Evolutionary conservation across 2,113 vertebrate genomes (phyloP).

Genomic region (Speoplatyrhinus poulsoni): DNA sequence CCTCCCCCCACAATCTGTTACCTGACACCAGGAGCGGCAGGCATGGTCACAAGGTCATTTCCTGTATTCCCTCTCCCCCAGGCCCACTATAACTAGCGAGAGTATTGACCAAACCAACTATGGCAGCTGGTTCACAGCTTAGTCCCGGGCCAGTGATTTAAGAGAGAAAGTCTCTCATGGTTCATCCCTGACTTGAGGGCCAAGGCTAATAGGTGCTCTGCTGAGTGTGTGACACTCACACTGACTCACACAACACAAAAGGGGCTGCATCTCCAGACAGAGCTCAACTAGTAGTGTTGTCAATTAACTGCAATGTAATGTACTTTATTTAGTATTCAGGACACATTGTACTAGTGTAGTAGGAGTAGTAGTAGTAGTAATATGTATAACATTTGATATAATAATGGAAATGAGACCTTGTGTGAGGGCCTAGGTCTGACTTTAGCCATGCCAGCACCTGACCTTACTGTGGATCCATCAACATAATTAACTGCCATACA

Average conservation of each 20-base stretch:
- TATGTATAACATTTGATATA: too few species aligned
- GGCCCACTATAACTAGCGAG: conserved; percentile 76
- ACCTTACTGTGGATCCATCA: too few species aligned
- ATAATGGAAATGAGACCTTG: too few species aligned
- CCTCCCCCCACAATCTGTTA: conserved; percentile 45
- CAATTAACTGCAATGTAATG: too few species aligned
- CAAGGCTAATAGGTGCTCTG: conserved; percentile 72
- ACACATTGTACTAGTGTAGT: too few species aligned
- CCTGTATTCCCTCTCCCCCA: conserved; percentile 77
- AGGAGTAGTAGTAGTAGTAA: too few species aligned
- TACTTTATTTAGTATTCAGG: too few species aligned
- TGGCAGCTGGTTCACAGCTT: conserved; percentile 95
- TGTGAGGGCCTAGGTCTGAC: too few species aligned
- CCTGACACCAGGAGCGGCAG: conserved; percentile 83
- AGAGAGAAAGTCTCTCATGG: conserved; percentile 77
- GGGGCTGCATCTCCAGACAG: not conserved
- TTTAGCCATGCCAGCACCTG: too few species aligned
- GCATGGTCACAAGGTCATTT: conserved; percentile 94
- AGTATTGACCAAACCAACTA: conserved; percentile 81
- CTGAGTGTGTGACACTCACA: conserved; percentile 63
- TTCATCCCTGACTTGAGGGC: conserved; percentile 75
- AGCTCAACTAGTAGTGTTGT: too few species aligned
- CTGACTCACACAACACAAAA: conserved; percentile 44
- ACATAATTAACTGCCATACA: too few species aligned
- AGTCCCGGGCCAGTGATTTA: conserved; percentile 91